A percentile compares a stretch with the other conserved stretches of the same genome.
Evolutionary conservation across 2,888 invertebrate species (phyloP).

Genomic region (Pinctada fucata): DNA sequence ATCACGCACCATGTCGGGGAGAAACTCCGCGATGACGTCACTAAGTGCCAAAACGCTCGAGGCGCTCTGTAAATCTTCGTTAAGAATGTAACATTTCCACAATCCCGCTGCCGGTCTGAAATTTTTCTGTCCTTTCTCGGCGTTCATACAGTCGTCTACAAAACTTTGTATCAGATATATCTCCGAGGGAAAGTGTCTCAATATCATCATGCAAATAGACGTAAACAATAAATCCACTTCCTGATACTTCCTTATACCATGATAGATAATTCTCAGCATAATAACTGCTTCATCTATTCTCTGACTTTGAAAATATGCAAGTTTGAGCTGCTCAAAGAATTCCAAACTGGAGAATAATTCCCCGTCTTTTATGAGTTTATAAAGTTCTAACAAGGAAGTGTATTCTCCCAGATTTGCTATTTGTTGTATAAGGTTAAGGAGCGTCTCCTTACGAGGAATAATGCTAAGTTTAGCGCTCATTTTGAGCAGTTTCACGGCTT

Average conservation of each 20-base stretch:
- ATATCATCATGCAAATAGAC: not conserved
- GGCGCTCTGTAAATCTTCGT: not conserved
- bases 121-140: not conserved
- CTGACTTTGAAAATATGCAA: not conserved
- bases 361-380: not conserved
- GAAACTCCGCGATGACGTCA: not conserved
- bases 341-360: not conserved
- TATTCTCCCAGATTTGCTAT: constrained; percentile 13
- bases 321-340: not conserved
- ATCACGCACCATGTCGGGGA: not conserved
- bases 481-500: not conserved
- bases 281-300: constrained; percentile 2
- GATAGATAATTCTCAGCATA: constrained; percentile 2
- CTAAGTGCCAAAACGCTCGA: not conserved
- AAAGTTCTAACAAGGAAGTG: not conserved
- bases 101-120: not conserved
- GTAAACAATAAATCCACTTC: constrained; percentile 1
- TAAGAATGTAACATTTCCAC: constrained; percentile 1
- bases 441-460: not conserved
- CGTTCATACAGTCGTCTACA: constrained; percentile 5
- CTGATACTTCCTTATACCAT: constrained; percentile 8
- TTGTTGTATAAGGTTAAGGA: not conserved
- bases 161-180: not conserved
- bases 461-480: not conserved
- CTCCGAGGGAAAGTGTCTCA: not conserved